Conservation (phyloP, 2,113 vertebrate genomes). For the Rafetus swinhoei region DNA sequence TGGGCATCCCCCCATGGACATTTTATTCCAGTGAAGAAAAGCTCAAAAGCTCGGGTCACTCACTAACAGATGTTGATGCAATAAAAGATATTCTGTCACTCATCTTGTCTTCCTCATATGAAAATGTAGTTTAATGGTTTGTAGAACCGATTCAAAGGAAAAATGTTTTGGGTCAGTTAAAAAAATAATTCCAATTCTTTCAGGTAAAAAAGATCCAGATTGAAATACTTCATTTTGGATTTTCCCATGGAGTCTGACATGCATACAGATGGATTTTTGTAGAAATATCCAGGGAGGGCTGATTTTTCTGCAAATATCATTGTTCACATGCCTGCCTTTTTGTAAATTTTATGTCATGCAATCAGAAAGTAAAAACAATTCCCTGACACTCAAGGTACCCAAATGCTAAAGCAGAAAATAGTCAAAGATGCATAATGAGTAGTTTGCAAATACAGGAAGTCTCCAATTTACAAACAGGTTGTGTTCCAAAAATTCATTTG, state of each 20-base stretch:
- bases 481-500: too few species aligned
- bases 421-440: background rate
- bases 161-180: background rate
- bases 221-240: background rate
- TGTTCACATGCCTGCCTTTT: background rate
- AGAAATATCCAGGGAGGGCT: background rate
- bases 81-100: too few species aligned
- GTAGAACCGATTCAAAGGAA: too few species aligned
- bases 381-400: too few species aligned
- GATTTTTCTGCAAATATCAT: background rate
- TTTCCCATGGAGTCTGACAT: background rate
- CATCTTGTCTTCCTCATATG: too few species aligned
- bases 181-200: background rate
- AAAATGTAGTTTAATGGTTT: too few species aligned
- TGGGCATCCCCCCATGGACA: too few species aligned
- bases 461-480: too few species aligned
- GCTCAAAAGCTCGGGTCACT: too few species aligned
- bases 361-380: background rate
- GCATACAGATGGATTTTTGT: background rate
- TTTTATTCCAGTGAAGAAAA: too few species aligned
- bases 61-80: too few species aligned
- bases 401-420: background rate
- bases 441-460: background rate
- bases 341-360: background rate
- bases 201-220: background rate